Percentiles rank a stretch among this genome's conserved stretches.
Conservation (phyloP, 2,888 invertebrate species). For the Drosophila nr. fundita region DNA sequence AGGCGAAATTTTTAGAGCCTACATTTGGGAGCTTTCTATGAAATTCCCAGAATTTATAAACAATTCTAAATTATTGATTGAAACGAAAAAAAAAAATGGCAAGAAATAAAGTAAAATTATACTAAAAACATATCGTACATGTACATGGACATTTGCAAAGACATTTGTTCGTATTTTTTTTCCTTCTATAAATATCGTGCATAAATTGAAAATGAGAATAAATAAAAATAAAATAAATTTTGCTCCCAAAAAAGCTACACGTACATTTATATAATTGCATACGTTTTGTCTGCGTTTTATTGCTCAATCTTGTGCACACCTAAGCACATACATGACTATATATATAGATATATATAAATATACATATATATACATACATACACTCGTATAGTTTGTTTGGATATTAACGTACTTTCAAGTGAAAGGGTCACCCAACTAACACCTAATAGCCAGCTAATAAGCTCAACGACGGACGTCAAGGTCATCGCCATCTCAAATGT, state of each 20-base stretch:
- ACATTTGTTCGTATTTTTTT: slow-evolving; percentile 7
- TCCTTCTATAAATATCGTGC: slow-evolving; percentile 30
- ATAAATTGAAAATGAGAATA: slow-evolving; percentile 25
- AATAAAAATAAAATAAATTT: slow-evolving; percentile 25
- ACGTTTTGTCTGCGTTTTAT: slow-evolving; percentile 6
- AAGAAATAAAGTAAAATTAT: neutral
- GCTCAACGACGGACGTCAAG: slow-evolving; percentile 37
- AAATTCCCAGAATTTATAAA: neutral
- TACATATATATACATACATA: neutral
- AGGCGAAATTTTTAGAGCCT: neutral
- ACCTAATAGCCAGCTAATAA: slow-evolving; percentile 14
- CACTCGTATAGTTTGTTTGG: neutral
- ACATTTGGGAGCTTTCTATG: neutral
- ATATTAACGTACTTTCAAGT: neutral
- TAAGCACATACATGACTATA: neutral
- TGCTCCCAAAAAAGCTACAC: slow-evolving; percentile 1
- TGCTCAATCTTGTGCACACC: slow-evolving; percentile 1
- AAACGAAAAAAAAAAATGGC: neutral
- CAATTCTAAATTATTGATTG: neutral
- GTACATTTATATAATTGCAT: slow-evolving; percentile 22
- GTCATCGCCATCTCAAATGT: slow-evolving; percentile 45
- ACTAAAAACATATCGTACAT: slow-evolving; percentile 4
- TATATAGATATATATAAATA: neutral
- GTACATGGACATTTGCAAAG: slow-evolving; percentile 10
- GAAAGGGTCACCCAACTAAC: slow-evolving; percentile 11